A percentile compares a stretch with the other conserved stretches of the same genome.
Conservation (phyloP, 2,797 vertebrate genomes). For the Brachymystax lenok region DNA sequence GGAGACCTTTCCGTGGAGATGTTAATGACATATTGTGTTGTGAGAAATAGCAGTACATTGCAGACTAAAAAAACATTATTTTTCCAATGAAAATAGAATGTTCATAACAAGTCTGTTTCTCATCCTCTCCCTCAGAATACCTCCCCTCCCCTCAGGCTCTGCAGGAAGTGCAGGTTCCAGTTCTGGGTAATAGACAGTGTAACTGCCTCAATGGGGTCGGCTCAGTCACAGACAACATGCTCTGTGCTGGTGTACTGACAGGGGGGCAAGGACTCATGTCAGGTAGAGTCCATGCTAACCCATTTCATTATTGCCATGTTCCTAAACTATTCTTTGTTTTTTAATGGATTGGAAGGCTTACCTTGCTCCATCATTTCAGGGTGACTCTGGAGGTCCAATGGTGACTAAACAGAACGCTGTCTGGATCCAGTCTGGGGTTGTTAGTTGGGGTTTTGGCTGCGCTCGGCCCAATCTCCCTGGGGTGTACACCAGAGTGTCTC, state of each 20-base stretch:
- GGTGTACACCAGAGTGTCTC: constrained; percentile 64
- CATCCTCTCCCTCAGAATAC: neutral
- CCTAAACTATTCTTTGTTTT: too few relatives aligned
- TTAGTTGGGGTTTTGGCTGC: constrained; percentile 42
- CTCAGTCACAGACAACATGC: constrained; percentile 59
- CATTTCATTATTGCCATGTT: neutral
- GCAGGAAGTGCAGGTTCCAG: constrained; percentile 65
- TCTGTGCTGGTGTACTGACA: constrained; percentile 58
- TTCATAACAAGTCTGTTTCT: neutral
- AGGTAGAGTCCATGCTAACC: constrained; percentile 35
- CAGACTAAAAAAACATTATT: neutral
- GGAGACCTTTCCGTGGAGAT: neutral
- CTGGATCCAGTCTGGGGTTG: neutral
- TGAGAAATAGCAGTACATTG: neutral
- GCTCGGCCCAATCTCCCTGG: constrained; percentile 34
- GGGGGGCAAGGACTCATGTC: constrained; percentile 67
- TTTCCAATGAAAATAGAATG: too few relatives aligned
- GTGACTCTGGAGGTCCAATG: constrained; percentile 3
- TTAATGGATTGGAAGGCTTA: neutral
- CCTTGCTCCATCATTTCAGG: neutral
- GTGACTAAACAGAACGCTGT: neutral
- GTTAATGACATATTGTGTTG: neutral
- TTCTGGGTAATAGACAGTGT: constrained; percentile 58
- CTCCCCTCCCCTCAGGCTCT: constrained; percentile 45
- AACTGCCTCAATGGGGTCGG: fast-evolving